phyloP scores from a whole-genome alignment of 2,113 vertebrate genomes.

The Ardeotis arabs region DNA sequence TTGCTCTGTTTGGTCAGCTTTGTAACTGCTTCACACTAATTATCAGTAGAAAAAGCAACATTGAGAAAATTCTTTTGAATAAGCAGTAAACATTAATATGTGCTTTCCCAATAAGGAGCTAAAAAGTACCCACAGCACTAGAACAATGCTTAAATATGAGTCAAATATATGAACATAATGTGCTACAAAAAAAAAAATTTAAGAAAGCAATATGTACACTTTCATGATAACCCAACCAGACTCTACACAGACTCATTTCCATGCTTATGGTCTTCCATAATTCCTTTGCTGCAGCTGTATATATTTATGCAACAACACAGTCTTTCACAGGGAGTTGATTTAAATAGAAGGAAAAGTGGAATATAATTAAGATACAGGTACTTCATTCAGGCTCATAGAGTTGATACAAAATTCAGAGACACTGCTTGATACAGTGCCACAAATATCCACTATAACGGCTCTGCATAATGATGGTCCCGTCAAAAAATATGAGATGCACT shows the following conservation, averaged over 20 bases:
- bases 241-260: neutral
- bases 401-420: constrained; percentile 38
- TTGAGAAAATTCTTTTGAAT: neutral
- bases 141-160: neutral
- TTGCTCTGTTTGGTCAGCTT: neutral
- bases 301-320: neutral
- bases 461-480: neutral
- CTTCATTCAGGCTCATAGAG: neutral
- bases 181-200: neutral
- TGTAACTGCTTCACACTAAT: neutral
- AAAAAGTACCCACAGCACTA: neutral
- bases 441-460: constrained; percentile 2
- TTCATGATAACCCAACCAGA: neutral
- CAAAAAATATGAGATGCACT: neutral
- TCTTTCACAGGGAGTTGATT: neutral
- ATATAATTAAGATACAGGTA: neutral
- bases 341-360: neutral
- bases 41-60: neutral
- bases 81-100: neutral
- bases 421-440: neutral
- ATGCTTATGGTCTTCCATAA: neutral
- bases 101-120: neutral
- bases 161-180: neutral
- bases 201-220: neutral
- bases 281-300: neutral